Evolutionary conservation across 2,797 vertebrate species (phyloP), one percentile per base, ranked within the genome.

Genomic region (Acanthurus leucopareius): DNA sequence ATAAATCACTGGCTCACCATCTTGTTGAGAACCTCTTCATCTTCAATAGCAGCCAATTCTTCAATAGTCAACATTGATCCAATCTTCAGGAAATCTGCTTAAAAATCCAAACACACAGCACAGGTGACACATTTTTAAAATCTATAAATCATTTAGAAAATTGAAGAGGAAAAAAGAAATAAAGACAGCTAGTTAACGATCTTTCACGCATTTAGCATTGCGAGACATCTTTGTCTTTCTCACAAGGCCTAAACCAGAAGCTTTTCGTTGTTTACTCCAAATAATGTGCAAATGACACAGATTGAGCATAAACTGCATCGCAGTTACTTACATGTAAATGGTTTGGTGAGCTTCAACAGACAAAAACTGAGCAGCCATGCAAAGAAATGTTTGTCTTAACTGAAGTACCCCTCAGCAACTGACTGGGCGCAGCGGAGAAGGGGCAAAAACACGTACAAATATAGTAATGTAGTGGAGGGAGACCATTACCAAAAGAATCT

Each of bases 1-100:
- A 45, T 1, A 62, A 15, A 15, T 67, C 45, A 25, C 7, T 20
- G 19, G 9, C 83, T 92, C 82, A 95, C 98, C 98, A 99, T 98
- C 86, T 97, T 97, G 93, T 98, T 98, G 83, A 99, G 95, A 82
- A 96, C 86, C 3, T 96, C 94, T 82, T 99, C 98, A 57, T 99
- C 97, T 63, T 99, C 97, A 1, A 99, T 96, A 57, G 94, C 91
- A 75, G 91, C 95, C 80, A 99, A 91, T 49, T 97, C 93, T 74
- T 97, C 93, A 0, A 91, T 35, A 0, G 93, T 96, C 76, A 96
- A 42, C 22, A 58, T 52, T 7, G 75, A 13, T 69, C 79, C 77
- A 64, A 74, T 32, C 44, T 87, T 84, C 19, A 77, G 48, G 8
- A 10, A 77, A 74, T 76, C 54, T 61, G 35, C 10, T n/a, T 7